Evolutionary conservation across 2,888 invertebrate species (phyloP), one percentile per base, ranked within the genome.

Genomic region (Tachystola acroxantha): DNA sequence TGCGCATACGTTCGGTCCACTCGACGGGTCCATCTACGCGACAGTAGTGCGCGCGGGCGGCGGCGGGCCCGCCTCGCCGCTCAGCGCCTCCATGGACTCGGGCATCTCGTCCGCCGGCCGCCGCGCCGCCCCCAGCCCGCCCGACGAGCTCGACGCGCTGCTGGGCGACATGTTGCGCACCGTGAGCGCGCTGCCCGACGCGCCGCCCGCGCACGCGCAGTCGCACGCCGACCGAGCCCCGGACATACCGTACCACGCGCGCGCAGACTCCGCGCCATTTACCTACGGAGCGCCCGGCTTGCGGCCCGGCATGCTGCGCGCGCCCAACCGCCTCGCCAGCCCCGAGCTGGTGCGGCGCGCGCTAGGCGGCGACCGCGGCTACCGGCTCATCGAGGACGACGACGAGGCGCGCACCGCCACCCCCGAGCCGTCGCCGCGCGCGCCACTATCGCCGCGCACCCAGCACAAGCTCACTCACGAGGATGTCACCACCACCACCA

Each of bases 11-110:
- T 93, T 93, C 72, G 95, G 95, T 26, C 96, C 96, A 29, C 88
- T 96, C 58, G 96, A 96, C 91, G 96, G 96, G 55, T 96, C 95
- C 61, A 91, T 96, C 61, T 96, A 96, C 90, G 96, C 96, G 50
- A 91, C 91, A 38, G 91, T 91, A 50, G 79, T 84, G 55, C 79
- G 87, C 51, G 74, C 76, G 50, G 71, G 74, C 57, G 74, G 74
- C 57, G 74, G 81, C 53, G 79, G 80, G 46, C 76, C 79, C 36
- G 89, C 91, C 57, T 92, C 93, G 65, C 92, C 93, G 59, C 91
- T 94, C 78, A 94, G 94, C 63, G 93, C 94, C 73, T 96, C 95
- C 79, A 94, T 95, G 93, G 96, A 96, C 89, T 95, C 95, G 58
- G 96, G 96, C 59, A 96, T 96, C 62, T 94, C 94, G 63, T 94